Percentiles rank a stretch among this genome's conserved stretches.
These are phyloP conservation scores for Hippocampus barbouri DNA, from an alignment of 2,113 vertebrate genomes.

Conservation along the genomic window DNA sequence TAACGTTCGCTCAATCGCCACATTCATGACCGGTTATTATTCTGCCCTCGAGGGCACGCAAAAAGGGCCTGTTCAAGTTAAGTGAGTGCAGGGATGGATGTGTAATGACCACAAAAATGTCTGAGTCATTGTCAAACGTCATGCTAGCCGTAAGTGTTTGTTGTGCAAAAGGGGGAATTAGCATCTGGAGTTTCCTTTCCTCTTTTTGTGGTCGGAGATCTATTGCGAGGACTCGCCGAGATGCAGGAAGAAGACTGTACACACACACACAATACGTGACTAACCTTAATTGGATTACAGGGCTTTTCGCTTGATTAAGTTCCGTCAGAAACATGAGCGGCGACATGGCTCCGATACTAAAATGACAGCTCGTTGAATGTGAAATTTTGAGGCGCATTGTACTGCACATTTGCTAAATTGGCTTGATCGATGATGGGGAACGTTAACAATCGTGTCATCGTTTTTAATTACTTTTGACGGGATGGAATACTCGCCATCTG, in stretches of 20 bases:
- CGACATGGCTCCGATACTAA: neutral
- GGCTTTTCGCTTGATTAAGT: slow-evolving; percentile 51
- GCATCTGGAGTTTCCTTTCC: slow-evolving; percentile 36
- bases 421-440: neutral
- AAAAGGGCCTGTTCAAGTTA: slow-evolving; percentile 41
- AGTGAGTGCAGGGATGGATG: slow-evolving; percentile 43
- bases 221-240: slow-evolving; percentile 21
- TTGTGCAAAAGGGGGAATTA: slow-evolving; percentile 50
- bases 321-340: slow-evolving; percentile 23
- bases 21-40: slow-evolving; percentile 46
- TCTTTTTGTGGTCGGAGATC: slow-evolving; percentile 39
- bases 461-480: neutral
- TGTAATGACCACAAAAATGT: slow-evolving; percentile 59
- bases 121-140: slow-evolving; percentile 54
- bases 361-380: slow-evolving; percentile 6
- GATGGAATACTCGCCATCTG: no score
- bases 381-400: neutral
- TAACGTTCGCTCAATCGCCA: slow-evolving; percentile 21
- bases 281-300: slow-evolving; percentile 44
- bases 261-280: slow-evolving; percentile 21
- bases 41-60: slow-evolving; percentile 27
- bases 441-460: neutral
- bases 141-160: slow-evolving; percentile 23
- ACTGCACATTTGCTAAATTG: neutral
- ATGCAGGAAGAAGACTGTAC: slow-evolving; percentile 3